Conservation (phyloP, 1,140 invertebrate species). For the Zaprionus kolodkinae region DNA sequence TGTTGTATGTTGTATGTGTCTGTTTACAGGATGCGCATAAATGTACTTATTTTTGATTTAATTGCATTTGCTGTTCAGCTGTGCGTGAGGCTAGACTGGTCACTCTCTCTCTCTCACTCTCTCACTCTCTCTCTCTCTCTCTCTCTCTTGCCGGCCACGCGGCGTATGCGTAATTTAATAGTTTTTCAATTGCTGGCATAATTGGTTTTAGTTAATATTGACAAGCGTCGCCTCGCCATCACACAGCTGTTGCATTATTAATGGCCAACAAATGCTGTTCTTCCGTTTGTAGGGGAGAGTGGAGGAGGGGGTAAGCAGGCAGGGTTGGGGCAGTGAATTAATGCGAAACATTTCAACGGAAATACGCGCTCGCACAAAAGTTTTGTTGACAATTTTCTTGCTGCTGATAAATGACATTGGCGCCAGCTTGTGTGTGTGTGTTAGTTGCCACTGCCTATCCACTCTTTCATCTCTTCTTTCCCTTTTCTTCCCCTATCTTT, state of each 20-base stretch:
- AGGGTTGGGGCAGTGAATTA: conserved; percentile 42
- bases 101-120: not conserved
- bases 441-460: not conserved
- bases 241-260: conserved; percentile 79
- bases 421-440: conserved; percentile 23
- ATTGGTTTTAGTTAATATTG: conserved; percentile 80
- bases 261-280: conserved; percentile 50
- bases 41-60: conserved; percentile 73
- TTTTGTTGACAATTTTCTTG: conserved; percentile 51
- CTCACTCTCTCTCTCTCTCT: not conserved
- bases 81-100: not conserved
- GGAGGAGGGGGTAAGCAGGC: too few relatives aligned
- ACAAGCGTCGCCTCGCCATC: conserved; percentile 32
- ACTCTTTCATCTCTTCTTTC: not conserved
- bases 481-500: not conserved
- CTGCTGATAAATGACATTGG: conserved; percentile 72
- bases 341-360: conserved; percentile 67
- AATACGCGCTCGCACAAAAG: conserved; percentile 38
- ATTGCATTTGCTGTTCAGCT: conserved; percentile 60
- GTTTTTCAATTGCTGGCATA: conserved; percentile 61
- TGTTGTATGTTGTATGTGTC: conserved; percentile 16
- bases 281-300: conserved; percentile 41
- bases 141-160: conserved; percentile 15
- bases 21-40: conserved; percentile 67
- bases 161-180: conserved; percentile 75